Conservation (phyloP, 2,797 vertebrate genomes). For the Microctenopoma steveboyesi region DNA sequence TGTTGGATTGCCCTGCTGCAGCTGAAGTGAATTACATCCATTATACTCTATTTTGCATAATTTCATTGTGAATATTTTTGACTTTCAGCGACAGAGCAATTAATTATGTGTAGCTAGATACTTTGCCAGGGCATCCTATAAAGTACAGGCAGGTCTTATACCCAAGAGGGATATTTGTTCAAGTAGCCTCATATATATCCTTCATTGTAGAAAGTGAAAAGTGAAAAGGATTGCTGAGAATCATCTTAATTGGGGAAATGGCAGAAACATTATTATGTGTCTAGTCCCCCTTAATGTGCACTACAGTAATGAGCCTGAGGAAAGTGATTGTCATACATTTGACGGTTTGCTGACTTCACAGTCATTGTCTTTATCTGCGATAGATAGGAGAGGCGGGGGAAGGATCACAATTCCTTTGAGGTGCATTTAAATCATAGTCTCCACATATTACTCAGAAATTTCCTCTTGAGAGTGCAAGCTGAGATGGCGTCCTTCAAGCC, state of each 20-base stretch:
- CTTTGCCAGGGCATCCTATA: conserved; percentile 35
- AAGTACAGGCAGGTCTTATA: conserved; percentile 36
- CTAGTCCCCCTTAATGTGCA: conserved; percentile 39
- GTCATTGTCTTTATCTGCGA: conserved; percentile 76
- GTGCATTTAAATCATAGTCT: conserved; percentile 80
- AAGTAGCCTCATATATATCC: conserved; percentile 57
- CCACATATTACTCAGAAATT: conserved; percentile 75
- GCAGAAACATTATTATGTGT: conserved; percentile 55
- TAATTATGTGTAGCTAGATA: conserved; percentile 53
- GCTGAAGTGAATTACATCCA: conserved; percentile 65
- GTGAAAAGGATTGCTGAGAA: conserved; percentile 36
- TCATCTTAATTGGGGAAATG: conserved; percentile 59
- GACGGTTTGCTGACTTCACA: conserved; percentile 69
- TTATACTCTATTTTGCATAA: conserved; percentile 74
- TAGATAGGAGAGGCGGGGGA: conserved; percentile 55
- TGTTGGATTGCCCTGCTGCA: conserved; percentile 48
- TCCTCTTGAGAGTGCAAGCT: conserved; percentile 70
- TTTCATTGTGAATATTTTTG: conserved; percentile 60
- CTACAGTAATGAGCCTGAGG: conserved; percentile 70
- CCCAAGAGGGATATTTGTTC: conserved; percentile 40
- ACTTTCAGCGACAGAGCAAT: conserved; percentile 63
- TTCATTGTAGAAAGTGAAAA: conserved; percentile 55
- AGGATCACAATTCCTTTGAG: conserved; percentile 70
- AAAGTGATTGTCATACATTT: conserved; percentile 78
- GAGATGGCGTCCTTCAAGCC: conserved; percentile 84